These are phyloP conservation scores for Archaeoteleia sp. DNA, from an alignment of 2,888 invertebrate genomes.

Conservation along the genomic window DNA sequence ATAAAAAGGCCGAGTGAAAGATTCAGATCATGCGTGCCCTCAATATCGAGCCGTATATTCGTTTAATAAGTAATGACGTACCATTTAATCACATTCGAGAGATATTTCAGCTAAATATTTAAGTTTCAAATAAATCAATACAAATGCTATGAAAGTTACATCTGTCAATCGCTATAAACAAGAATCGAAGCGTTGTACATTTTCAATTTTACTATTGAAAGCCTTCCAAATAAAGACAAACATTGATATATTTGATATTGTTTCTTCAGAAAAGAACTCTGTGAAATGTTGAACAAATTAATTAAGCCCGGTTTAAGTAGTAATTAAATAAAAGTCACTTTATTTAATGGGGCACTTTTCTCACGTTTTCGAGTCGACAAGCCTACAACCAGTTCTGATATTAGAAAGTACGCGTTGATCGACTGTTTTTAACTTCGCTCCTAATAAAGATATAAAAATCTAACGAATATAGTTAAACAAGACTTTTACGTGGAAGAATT, in stretches of 20 bases:
- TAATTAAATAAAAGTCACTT: constrained; percentile 41
- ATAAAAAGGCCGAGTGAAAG: no score
- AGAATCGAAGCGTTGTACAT: no score
- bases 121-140: constrained; percentile 3
- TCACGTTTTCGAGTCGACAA: constrained; percentile 34
- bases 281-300: constrained; percentile 40
- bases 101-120: constrained; percentile 3
- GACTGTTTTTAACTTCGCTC: constrained; percentile 41
- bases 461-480: constrained; percentile 28
- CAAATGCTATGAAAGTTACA: neutral
- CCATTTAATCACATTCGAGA: constrained; percentile 1
- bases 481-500: constrained; percentile 7
- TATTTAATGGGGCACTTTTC: constrained; percentile 38
- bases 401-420: constrained; percentile 45
- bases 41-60: constrained; percentile 1
- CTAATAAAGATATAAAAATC: constrained; percentile 54
- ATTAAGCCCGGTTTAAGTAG: constrained; percentile 31
- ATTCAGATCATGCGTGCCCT: constrained; percentile 3
- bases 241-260: neutral
- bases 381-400: constrained; percentile 37
- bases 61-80: constrained; percentile 9
- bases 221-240: no score
- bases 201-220: no score
- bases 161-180: no score
- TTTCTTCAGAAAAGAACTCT: constrained; percentile 23